Evolutionary conservation across 2,797 vertebrate genomes (phyloP).

Genomic region (Tapirus indicus): DNA sequence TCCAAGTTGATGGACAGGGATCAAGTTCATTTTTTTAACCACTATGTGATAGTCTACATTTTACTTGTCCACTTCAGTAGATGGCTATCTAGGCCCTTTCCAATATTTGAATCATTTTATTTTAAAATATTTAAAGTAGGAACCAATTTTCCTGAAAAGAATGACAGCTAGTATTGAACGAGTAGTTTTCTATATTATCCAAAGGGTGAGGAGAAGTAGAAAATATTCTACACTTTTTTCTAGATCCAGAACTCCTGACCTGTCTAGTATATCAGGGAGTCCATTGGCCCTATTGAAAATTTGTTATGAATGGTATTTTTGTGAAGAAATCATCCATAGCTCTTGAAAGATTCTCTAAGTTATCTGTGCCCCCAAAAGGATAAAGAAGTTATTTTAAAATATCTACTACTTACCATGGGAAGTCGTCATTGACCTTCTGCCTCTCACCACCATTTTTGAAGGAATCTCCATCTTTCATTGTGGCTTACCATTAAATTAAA

Average conservation of each 20-base stretch:
- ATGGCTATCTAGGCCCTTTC: not conserved
- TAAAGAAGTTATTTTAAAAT: not conserved
- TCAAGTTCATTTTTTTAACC: constrained; percentile 8
- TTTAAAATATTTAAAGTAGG: constrained; percentile 54
- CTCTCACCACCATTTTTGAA: not conserved
- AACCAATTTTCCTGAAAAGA: constrained; percentile 21
- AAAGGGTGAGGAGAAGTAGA: not conserved
- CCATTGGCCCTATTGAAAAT: too few species aligned
- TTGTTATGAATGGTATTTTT: not conserved
- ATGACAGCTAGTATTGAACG: not conserved
- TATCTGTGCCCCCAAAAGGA: not conserved
- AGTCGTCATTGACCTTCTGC: not conserved
- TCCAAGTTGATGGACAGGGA: not conserved
- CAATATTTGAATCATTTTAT: constrained; percentile 6
- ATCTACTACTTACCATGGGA: not conserved
- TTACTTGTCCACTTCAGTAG: not conserved
- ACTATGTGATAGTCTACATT: not conserved
- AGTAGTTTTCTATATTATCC: not conserved
- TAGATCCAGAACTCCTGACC: not conserved
- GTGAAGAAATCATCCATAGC: not conserved
- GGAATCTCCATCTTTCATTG: not conserved
- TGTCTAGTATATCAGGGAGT: not conserved
- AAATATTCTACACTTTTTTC: not conserved
- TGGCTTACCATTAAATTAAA: constrained; percentile 4
- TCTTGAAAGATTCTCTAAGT: not conserved